phyloP scores from a whole-genome alignment of 2,888 invertebrate genomes.

The Perdita meconis region DNA sequence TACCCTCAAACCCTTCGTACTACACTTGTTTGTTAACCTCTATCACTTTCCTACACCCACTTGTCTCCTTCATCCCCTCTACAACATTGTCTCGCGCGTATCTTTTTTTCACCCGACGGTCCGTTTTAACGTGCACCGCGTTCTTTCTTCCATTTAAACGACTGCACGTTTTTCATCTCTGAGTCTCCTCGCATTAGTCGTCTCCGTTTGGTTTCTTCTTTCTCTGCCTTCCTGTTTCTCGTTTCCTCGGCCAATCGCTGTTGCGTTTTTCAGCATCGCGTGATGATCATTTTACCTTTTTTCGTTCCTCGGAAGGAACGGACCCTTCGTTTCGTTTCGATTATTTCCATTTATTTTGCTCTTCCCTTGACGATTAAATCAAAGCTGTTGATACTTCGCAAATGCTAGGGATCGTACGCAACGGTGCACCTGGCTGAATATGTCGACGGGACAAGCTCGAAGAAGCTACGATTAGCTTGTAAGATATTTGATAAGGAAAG shows the following conservation, averaged over 20 bases:
- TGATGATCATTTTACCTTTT: not conserved
- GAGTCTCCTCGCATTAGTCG: not conserved
- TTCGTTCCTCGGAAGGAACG: no score
- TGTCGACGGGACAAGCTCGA: slow-evolving; percentile 89
- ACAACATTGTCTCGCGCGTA: slow-evolving; percentile 7
- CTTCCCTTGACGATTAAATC: not conserved
- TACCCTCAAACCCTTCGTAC: slow-evolving; percentile 20
- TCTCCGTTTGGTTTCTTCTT: not conserved
- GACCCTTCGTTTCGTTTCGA: no score
- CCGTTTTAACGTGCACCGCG: not conserved
- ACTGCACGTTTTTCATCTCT: not conserved
- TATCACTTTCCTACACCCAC: slow-evolving; percentile 6
- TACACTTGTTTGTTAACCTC: slow-evolving; percentile 43
- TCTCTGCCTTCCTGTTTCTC: not conserved
- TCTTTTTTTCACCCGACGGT: slow-evolving; percentile 14
- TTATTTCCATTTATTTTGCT: no score
- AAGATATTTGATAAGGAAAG: slow-evolving; percentile 96
- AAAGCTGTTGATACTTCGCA: slow-evolving; percentile 1
- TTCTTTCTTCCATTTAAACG: slow-evolving; percentile 1
- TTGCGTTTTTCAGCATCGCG: not conserved
- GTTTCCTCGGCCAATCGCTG: not conserved
- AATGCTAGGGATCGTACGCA: slow-evolving; percentile 92
- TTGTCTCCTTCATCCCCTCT: slow-evolving; percentile 2
- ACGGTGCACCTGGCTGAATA: slow-evolving; percentile 95
- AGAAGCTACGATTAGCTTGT: slow-evolving; percentile 92